Percentiles rank a stretch among this genome's conserved stretches.
Evolutionary conservation across 2,888 invertebrate genomes (phyloP).

Genomic region (Quadroppia sp.): DNA sequence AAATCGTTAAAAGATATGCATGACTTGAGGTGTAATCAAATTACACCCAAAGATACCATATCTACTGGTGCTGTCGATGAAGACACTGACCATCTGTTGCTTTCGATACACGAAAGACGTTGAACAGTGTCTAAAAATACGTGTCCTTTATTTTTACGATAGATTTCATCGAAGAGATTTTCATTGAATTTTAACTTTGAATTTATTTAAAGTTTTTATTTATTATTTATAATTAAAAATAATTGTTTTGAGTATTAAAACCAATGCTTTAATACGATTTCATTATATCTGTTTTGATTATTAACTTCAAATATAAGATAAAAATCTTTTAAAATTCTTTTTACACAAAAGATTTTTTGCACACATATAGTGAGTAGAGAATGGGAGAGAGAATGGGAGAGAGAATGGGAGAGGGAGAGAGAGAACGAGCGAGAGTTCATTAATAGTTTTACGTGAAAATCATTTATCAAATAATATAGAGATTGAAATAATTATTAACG

Average conservation of each 20-base stretch:
- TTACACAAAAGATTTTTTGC: constrained; percentile 14
- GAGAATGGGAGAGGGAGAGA: not conserved
- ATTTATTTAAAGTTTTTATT: not conserved
- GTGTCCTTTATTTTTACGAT: not conserved
- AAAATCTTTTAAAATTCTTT: constrained; percentile 1
- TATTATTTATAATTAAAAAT: not conserved
- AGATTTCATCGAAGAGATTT: no score
- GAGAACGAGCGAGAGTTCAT: not conserved
- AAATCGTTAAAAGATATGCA: constrained; percentile 11
- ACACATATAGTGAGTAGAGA: not conserved
- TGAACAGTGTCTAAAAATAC: no score
- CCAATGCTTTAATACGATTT: not conserved
- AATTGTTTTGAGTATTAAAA: constrained; percentile 11
- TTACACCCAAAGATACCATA: constrained; percentile 5
- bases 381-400: not conserved
- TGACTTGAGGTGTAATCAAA: constrained; percentile 13
- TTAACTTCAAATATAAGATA: not conserved
- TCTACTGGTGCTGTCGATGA: constrained; percentile 17
- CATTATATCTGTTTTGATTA: not conserved
- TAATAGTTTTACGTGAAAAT: constrained; percentile 23
- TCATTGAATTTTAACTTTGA: not conserved
- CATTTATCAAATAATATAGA: constrained; percentile 23
- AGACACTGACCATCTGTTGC: constrained; percentile 25
- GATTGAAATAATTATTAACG: constrained; percentile 20
- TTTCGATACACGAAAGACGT: not conserved